Percentiles rank a stretch among this genome's conserved stretches.
phyloP scores from a whole-genome alignment of 2,888 invertebrate genomes.

The Microplitis manilae region DNA sequence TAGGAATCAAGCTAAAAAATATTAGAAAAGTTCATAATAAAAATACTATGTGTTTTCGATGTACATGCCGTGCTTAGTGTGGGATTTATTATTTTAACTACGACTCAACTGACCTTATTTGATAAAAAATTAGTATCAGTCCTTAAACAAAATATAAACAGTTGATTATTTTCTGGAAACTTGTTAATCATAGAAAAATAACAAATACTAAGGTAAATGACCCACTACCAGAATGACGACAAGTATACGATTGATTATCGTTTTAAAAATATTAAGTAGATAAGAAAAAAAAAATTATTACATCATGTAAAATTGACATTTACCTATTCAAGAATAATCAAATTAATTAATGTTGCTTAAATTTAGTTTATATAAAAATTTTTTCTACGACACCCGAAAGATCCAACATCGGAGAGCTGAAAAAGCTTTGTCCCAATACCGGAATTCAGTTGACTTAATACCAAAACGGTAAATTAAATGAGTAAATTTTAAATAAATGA shows the following conservation, averaged over 20 bases:
- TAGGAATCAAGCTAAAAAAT: not conserved
- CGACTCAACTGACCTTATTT: not conserved
- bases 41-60: not conserved
- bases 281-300: too few species aligned
- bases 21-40: constrained; percentile 53
- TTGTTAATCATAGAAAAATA: not conserved
- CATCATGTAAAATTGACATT: too few species aligned
- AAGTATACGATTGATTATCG: not conserved
- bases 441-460: too few species aligned
- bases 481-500: too few species aligned
- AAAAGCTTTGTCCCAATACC: too few species aligned
- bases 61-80: not conserved
- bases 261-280: too few species aligned
- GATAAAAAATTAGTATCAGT: constrained; percentile 2
- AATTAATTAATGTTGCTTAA: too few species aligned
- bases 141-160: not conserved
- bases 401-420: too few species aligned
- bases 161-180: not conserved
- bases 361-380: too few species aligned
- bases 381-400: too few species aligned
- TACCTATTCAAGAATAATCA: too few species aligned
- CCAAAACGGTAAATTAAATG: too few species aligned
- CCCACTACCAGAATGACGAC: not conserved
- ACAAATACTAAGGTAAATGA: not conserved
- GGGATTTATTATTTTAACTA: not conserved